Evolutionary conservation across 2,888 invertebrate genomes (phyloP), one percentile per base, ranked within the genome.

Genomic region (Dynastes maya): DNA sequence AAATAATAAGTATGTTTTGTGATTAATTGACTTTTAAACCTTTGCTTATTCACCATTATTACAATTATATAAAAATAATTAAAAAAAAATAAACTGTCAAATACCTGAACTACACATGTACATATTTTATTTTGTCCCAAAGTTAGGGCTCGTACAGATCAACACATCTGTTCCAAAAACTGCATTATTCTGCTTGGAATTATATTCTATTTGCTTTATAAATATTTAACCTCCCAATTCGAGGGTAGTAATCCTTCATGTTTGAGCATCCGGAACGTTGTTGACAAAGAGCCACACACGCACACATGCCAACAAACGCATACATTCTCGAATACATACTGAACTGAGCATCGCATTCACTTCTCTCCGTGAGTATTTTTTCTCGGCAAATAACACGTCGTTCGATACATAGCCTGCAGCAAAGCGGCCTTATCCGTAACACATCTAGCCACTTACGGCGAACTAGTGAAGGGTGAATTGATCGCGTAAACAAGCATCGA

Each of bases 361-460:
- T 74, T 74, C 80, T 82, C 81, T 80, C 79, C 79, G 80, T 81
- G 8, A 11, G 77, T 67, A 80, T 78, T 80, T 80, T 79, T 80
- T 79, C 78, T 79, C 72, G 77, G 78, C 74, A 65, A 74, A 78
- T 74, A 72, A 72, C 77, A 64, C 70, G 40, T 70, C 40, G 49
- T 55, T 72, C 77, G 71, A 71, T 51, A 53, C 51, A 76, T 64
- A 51, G 67, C 67, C 65, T n/a, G n/a, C 40, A 63, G 64, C 37
- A 55, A 49, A 40, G 65, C 70, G 5, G 49, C 68, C 68, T 51
- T 51, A 78, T 78, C 68, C 67, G 76, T 78, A 79, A 40, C 65
- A 71, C 72, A 78, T 71, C 78, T 63, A 61, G 55, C 67, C 76
- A 68, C 76, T 65, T 67, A 67, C 68, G 63, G 16, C 32, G 32